Conservation (phyloP, 2,113 vertebrate genomes). For the Atrichornis clamosus region DNA sequence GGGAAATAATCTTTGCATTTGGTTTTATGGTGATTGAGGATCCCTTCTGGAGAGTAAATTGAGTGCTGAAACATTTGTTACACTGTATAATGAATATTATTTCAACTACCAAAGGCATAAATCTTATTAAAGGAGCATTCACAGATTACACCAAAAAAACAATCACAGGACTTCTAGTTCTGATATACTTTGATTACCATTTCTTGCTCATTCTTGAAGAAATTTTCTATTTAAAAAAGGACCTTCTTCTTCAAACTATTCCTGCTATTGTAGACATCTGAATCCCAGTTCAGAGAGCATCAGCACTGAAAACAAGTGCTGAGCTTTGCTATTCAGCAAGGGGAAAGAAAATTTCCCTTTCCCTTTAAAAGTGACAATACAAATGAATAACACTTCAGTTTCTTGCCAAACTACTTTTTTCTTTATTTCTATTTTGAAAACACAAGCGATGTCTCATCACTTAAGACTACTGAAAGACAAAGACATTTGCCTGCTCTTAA, state of each 20-base stretch:
- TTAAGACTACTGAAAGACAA: not conserved
- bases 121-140: not conserved
- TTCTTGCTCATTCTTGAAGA: not conserved
- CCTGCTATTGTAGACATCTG: not conserved
- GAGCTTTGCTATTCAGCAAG: not conserved
- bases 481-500: not conserved
- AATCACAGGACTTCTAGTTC: not conserved
- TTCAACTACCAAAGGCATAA: not conserved
- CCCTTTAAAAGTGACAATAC: not conserved
- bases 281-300: not conserved
- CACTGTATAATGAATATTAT: not conserved
- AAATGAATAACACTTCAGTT: not conserved
- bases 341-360: not conserved
- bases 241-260: not conserved
- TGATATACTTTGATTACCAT: not conserved
- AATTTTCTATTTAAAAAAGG: not conserved
- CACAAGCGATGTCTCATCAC: not conserved
- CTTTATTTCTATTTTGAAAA: not conserved
- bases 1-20: not conserved
- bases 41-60: constrained; percentile 9
- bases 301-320: not conserved
- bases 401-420: not conserved
- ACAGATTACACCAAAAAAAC: not conserved
- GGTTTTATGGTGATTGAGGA: not conserved
- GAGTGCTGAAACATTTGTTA: constrained; percentile 23